Evolutionary conservation across 92 coral and sea anemone species (phyloP), one percentile per base, ranked within the genome.

Genomic region (Phenganax stokvisi): DNA sequence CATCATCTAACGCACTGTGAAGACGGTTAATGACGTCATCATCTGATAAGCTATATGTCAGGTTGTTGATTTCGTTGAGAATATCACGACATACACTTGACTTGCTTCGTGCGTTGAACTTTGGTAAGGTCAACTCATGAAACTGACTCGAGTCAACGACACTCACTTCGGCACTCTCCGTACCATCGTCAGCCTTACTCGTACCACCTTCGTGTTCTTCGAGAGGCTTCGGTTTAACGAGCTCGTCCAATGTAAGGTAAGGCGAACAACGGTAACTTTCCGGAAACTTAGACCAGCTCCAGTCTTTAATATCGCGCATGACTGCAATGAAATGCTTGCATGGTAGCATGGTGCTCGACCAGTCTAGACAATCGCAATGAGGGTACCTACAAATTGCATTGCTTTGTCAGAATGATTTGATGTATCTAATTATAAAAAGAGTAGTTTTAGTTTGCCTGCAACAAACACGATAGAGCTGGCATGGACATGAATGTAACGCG

Each of bases 321-420:
- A 84, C 72, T 8, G 82, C 80, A 12, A 84, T 65, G 52, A 68
- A 77, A 66, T 84, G 87, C 69, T 84, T 84, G 61, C 84, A 84
- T 15, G 83, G 84, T 67, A 80, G 61, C 87, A 77, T 84, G 70
- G 72, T 84, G 54, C 72, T 68, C 61, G 74, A 12, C 72, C 81
- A 84, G 30, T 84, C 84, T 8, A 77, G 53, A 69, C 87, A 84
- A 9, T 61, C 82, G 60, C 87, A 84, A 11, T 70, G 79, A 56
- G 87, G 87, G 60, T 77, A 1, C 47, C 47, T 37, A 5, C 5
- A 37, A 37, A 37, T 37, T 37, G 47, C 5, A 37, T 2, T 37
- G 47, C 3, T 37, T 37, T 37, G 47, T 37, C 47, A 37, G 47
- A 37, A 5, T 1, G 47, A 37, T 37, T 37, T 37, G 47, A 37